These are phyloP conservation scores for Drosophila cognata DNA, from an alignment of 2,888 invertebrate species.

Conservation along the genomic window DNA sequence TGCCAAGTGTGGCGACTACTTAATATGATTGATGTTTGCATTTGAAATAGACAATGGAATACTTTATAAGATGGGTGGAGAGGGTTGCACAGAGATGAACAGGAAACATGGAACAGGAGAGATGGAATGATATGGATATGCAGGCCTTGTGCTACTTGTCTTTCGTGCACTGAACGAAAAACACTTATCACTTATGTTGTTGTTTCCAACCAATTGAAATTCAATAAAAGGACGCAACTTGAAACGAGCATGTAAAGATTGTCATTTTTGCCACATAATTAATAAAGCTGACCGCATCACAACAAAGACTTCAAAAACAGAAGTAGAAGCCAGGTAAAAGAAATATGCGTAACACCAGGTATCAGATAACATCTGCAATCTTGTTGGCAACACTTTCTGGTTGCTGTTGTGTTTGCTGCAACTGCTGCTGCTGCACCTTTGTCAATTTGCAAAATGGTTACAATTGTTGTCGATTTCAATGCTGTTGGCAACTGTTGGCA, in stretches of 20 bases:
- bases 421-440: background rate
- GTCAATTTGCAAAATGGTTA: background rate
- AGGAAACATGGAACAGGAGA: background rate
- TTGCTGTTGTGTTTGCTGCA: background rate
- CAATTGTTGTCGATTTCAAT: background rate
- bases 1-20: constrained; percentile 28
- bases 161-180: constrained; percentile 7
- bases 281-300: background rate
- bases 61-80: background rate
- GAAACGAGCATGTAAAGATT: background rate
- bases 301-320: background rate
- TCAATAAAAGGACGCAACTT: background rate
- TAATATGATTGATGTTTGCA: constrained; percentile 57
- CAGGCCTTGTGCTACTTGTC: constrained; percentile 45
- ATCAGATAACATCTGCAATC: background rate
- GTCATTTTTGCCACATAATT: background rate
- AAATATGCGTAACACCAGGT: background rate
- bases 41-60: constrained; percentile 1
- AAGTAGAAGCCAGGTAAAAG: background rate
- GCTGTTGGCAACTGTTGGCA: background rate
- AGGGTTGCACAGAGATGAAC: background rate
- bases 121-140: background rate
- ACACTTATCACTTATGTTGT: background rate
- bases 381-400: background rate
- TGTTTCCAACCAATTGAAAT: background rate